phyloP scores from a whole-genome alignment of 2,797 vertebrate species.

The Galaxias olidus region DNA sequence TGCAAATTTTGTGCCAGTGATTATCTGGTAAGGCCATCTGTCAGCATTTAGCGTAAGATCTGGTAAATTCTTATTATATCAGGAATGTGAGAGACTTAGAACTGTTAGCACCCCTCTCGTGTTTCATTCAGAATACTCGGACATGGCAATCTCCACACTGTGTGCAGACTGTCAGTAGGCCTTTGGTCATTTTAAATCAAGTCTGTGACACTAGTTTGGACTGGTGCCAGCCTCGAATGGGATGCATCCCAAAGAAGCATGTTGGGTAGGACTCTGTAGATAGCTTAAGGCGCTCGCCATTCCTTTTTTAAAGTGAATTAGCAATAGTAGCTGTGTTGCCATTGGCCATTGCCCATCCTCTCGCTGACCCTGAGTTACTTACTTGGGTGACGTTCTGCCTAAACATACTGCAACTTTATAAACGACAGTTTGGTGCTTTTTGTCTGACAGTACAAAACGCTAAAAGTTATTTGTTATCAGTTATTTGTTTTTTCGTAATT shows the following conservation, averaged over 20 bases:
- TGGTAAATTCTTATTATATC: conserved; percentile 1
- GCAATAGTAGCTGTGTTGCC: not conserved
- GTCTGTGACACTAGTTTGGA: conserved; percentile 40
- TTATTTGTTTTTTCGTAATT: too few species aligned
- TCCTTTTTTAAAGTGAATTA: conserved; percentile 4
- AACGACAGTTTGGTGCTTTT: too few species aligned
- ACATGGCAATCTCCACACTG: conserved; percentile 30
- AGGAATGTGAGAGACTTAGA: conserved; percentile 55
- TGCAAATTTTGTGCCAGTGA: conserved; percentile 27
- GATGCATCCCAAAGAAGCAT: too few species aligned
- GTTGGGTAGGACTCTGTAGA: too few species aligned
- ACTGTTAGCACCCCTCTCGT: conserved; percentile 22
- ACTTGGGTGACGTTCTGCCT: conserved; percentile 35
- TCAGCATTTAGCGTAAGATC: conserved; percentile 27
- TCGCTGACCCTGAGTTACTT: not conserved
- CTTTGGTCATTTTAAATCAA: conserved; percentile 54
- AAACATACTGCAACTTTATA: too few species aligned
- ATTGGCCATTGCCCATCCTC: conserved; percentile 1
- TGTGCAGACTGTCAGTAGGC: conserved; percentile 27
- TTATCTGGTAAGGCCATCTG: conserved; percentile 48
- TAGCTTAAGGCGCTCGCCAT: too few species aligned
- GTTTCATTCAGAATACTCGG: conserved; percentile 39
- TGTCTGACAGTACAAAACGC: too few species aligned
- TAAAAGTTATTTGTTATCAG: too few species aligned
- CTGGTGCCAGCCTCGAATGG: conserved; percentile 30